A percentile compares a stretch with the other conserved stretches of the same genome.
Evolutionary conservation across 2,888 invertebrate species (phyloP).

Genomic region (Myopa testacea): DNA sequence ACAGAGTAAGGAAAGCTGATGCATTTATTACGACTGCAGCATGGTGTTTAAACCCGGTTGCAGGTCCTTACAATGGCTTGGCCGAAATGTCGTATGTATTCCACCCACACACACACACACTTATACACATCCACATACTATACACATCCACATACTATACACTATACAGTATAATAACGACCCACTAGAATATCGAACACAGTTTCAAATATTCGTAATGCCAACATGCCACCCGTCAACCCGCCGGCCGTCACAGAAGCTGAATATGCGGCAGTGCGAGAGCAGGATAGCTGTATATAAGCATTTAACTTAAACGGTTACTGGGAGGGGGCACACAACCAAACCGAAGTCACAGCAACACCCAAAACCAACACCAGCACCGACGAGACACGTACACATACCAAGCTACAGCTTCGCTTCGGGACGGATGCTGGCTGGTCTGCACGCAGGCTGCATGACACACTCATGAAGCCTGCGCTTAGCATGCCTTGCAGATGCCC

Average conservation of each 20-base stretch:
- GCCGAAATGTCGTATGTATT: too few species aligned
- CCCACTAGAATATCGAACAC: conserved; percentile 39
- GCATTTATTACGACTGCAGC: too few species aligned
- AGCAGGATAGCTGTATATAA: conserved; percentile 36
- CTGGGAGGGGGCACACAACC: too few species aligned
- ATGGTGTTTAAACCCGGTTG: too few species aligned
- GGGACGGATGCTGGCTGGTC: not conserved
- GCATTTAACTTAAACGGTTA: not conserved
- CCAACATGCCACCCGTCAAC: not conserved
- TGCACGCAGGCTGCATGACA: not conserved
- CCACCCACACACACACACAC: not conserved
- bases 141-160: not conserved
- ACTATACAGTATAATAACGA: not conserved
- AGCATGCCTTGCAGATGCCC: not conserved
- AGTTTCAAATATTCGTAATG: conserved; percentile 37
- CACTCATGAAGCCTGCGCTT: conserved; percentile 7
- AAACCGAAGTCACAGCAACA: not conserved
- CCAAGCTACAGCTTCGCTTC: not conserved
- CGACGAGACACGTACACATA: not conserved
- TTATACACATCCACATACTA: conserved; percentile 1
- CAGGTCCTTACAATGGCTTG: too few species aligned
- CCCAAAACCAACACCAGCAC: not conserved
- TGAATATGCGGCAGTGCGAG: not conserved
- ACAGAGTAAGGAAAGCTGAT: too few species aligned
- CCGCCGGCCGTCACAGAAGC: not conserved